Evolutionary conservation across 2,113 vertebrate genomes (phyloP).

Genomic region (Athene noctua): DNA sequence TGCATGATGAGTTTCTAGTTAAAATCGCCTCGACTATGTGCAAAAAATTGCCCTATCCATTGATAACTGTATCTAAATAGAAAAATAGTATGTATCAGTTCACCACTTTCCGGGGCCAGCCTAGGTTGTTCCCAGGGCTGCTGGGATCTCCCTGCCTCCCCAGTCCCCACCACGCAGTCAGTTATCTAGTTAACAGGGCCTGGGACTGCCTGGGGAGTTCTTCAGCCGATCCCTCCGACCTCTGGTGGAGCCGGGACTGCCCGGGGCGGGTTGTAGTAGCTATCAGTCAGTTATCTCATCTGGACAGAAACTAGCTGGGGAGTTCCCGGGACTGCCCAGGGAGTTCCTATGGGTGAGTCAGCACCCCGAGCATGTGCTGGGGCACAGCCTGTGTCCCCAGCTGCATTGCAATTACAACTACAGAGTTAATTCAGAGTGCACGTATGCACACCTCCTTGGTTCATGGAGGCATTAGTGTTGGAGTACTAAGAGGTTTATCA

Average conservation of each 20-base stretch:
- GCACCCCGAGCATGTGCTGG: not conserved
- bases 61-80: not conserved
- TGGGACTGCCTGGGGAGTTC: not conserved
- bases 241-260: not conserved
- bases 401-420: not conserved
- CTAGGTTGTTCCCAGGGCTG: not conserved
- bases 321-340: conserved; percentile 52
- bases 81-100: not conserved
- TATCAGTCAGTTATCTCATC: conserved; percentile 29
- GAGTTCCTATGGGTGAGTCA: conserved; percentile 39
- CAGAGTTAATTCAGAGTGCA: accelerated
- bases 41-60: not conserved
- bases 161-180: not conserved
- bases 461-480: not conserved
- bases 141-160: not conserved
- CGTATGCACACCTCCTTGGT: accelerated
- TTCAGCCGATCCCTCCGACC: not conserved
- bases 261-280: not conserved
- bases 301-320: conserved; percentile 42
- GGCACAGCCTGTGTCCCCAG: not conserved
- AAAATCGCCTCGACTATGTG: not conserved
- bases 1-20: not conserved
- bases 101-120: not conserved
- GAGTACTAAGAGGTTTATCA: not conserved
- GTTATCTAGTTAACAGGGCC: not conserved